phyloP scores from a whole-genome alignment of 2,888 invertebrate species.

The Himalopsyche tibetana region DNA sequence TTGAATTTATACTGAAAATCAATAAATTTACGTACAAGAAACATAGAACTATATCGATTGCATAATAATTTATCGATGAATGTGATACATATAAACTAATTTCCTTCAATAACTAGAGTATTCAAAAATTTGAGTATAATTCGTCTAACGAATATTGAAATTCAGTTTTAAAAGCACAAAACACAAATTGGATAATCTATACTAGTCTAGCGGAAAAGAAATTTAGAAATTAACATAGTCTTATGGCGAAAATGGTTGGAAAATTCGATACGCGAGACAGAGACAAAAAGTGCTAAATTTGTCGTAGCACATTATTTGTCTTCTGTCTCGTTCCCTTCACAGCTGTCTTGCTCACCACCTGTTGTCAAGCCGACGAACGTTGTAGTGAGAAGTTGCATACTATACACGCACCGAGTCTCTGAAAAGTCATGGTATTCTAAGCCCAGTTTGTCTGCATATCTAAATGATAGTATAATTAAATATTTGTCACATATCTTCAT shows the following conservation, averaged over 20 bases:
- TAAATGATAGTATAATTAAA: no score
- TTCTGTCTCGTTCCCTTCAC: constrained; percentile 47
- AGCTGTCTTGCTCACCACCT: constrained; percentile 57
- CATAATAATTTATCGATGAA: no score
- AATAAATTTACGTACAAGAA: no score
- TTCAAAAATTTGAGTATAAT: no score
- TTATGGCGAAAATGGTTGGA: not conserved
- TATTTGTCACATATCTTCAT: no score
- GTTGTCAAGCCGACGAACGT: constrained; percentile 57
- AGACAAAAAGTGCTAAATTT: not conserved
- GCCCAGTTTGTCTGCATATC: not conserved
- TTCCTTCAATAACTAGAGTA: no score
- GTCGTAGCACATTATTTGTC: not conserved
- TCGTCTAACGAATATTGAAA: no score
- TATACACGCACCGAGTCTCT: constrained; percentile 50
- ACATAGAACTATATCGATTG: no score
- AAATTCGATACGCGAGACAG: not conserved
- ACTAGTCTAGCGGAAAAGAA: constrained; percentile 29
- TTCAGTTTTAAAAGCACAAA: not conserved
- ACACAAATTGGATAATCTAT: constrained; percentile 42
- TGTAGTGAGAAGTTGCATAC: not conserved
- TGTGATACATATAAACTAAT: no score
- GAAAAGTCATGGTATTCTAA: constrained; percentile 41
- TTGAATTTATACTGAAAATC: no score
- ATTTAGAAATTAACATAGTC: constrained; percentile 32